Percentiles rank a stretch among this genome's conserved stretches.
Evolutionary conservation across 2,797 vertebrate genomes (phyloP).

Genomic region (Acomys russatus): DNA sequence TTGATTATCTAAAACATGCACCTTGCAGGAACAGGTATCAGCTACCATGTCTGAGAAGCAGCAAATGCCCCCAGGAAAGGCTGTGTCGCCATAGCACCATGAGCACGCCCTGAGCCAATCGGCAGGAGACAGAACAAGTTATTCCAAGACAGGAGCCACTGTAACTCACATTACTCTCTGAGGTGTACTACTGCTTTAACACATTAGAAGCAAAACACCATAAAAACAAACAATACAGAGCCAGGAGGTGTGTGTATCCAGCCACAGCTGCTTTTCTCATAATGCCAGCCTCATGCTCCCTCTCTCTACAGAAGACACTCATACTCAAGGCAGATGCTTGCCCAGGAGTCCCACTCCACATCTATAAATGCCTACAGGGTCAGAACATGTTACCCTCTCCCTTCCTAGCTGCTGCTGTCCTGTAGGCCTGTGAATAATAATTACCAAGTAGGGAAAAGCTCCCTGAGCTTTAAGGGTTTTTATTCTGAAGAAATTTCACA

Average conservation of each 20-base stretch:
- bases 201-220: constrained; percentile 53
- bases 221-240: not conserved
- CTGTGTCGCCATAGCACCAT: not conserved
- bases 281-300: not conserved
- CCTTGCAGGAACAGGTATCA: not conserved
- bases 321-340: not conserved
- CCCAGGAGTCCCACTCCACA: not conserved
- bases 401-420: constrained; percentile 4
- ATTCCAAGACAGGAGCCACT: not conserved
- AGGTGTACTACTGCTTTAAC: not conserved
- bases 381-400: constrained; percentile 28
- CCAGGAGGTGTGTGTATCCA: not conserved
- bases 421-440: constrained; percentile 16
- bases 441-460: not conserved
- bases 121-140: not conserved
- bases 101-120: not conserved
- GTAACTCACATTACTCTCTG: constrained; percentile 20
- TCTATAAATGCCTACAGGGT: not conserved
- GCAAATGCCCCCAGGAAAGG: not conserved
- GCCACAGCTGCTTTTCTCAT: constrained; percentile 18
- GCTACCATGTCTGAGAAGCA: constrained; percentile 27
- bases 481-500: constrained; percentile 43
- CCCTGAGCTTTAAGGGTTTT: constrained; percentile 26
- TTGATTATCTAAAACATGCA: constrained; percentile 50
- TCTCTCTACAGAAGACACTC: not conserved